These are phyloP conservation scores for Serrognathus titanus DNA, from an alignment of 2,888 invertebrate genomes.

Conservation along the genomic window DNA sequence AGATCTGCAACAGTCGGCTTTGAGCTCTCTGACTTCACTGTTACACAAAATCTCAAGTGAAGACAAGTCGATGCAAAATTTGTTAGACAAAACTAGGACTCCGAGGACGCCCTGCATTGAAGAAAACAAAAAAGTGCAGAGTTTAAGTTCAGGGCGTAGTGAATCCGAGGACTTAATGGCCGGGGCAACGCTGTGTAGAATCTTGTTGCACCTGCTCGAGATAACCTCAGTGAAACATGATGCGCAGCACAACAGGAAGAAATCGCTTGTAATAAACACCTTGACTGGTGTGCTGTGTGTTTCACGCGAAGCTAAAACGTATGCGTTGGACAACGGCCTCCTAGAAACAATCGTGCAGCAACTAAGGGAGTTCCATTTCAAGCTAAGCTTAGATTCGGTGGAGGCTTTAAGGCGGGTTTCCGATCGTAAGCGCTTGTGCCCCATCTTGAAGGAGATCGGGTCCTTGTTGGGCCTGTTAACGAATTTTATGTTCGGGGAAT, in stretches of 20 bases:
- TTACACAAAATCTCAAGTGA: conserved; percentile 22
- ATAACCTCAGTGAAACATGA: conserved; percentile 42
- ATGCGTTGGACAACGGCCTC: conserved; percentile 47
- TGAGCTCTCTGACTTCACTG: conserved; percentile 31
- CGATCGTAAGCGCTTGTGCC: conserved; percentile 48
- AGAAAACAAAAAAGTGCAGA: neutral
- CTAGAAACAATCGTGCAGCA: conserved; percentile 44
- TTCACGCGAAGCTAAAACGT: conserved; percentile 50
- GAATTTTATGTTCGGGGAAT: conserved; percentile 57
- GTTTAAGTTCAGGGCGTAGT: neutral
- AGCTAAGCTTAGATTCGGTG: conserved; percentile 51
- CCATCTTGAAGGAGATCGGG: conserved; percentile 56
- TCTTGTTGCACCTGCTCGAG: conserved; percentile 49
- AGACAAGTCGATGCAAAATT: conserved; percentile 30
- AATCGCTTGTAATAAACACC: conserved; percentile 44
- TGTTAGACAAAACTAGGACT: conserved; percentile 38
- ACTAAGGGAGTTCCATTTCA: conserved; percentile 49
- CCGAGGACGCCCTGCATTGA: conserved; percentile 23
- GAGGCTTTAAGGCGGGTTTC: conserved; percentile 46
- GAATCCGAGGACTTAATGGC: conserved; percentile 26
- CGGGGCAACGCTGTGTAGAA: conserved; percentile 50
- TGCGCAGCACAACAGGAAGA: conserved; percentile 36
- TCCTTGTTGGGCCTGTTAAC: conserved; percentile 57
- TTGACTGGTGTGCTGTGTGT: conserved; percentile 50
- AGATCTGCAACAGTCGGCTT: conserved; percentile 34